Base-by-base conservation (phyloP, 2,797 vertebrate species). In the Rhinogobio ventralis region DNA sequence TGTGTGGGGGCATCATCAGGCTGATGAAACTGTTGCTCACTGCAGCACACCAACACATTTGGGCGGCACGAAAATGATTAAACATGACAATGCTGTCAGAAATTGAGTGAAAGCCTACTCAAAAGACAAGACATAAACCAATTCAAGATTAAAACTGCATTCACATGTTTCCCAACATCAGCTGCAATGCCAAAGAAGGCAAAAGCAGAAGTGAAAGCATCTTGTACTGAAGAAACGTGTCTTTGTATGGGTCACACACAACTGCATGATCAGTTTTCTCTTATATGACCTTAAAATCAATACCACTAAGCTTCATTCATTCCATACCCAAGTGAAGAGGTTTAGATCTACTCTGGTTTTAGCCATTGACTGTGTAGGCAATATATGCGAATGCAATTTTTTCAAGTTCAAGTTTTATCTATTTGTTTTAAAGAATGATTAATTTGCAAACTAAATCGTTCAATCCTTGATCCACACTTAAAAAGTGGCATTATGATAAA, bases 11-110 rank as follows among this genome's bases (percentile, higher is more conserved):
- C 30, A 62, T 51, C 62, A 3, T 28, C 33, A 79, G 45, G 71
- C 82, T 76, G 85, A 74, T 86, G 85, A 36, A 86, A 75, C 81
- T 60, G 85, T 74, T 81, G 78, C 82, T 84, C 87, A 66, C 78
- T 51, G 53, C 62, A 69, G 62, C n/a, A 62, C 85, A 84, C 60
- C n/a, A 68, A 46, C 67, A 68, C 39, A 42, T 68, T 60, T 51
- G 77, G 75, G 79, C 36, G 45, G 55, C 74, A 81, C 6, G 53
- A 39, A 33, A 66, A 66, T 39, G 15, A 66, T 75, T 45, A 23
- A 68, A 74, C 30, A 15, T 57, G 75, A 66, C 73, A 20, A 20
- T 62, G 45, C 45, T 53, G 53, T 60, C 5, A 25, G 25, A n/a
- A 15, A 72, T 13, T n/a, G 55, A 78, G 17, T 69, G 33, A 74